Conservation (phyloP, 2,797 vertebrate species). For the Centropyge bicolor region DNA sequence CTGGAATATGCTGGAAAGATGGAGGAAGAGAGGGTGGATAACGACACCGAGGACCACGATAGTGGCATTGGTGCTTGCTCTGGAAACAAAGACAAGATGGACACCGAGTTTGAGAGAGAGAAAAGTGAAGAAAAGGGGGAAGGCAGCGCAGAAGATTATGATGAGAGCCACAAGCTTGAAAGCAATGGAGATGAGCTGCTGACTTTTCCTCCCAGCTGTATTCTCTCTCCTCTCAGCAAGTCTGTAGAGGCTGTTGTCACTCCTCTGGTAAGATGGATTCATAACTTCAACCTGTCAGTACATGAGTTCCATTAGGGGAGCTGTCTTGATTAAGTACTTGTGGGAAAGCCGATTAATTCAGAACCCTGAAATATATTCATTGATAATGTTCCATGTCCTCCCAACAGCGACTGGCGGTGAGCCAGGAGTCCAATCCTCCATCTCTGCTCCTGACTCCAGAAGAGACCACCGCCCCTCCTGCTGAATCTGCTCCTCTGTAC, state of each 20-base stretch:
- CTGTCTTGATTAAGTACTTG: background rate
- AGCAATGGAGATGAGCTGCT: slow-evolving; percentile 78
- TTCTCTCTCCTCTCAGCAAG: slow-evolving; percentile 88
- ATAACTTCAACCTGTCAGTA: background rate
- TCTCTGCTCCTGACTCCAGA: slow-evolving; percentile 63
- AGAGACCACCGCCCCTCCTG: slow-evolving; percentile 37
- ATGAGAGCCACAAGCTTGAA: slow-evolving; percentile 39
- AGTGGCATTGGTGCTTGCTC: slow-evolving; percentile 56
- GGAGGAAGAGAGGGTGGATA: slow-evolving; percentile 36
- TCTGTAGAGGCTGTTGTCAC: slow-evolving; percentile 86
- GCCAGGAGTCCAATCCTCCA: slow-evolving; percentile 56
- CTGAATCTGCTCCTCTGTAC: slow-evolving; percentile 72
- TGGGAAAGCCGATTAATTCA: background rate
- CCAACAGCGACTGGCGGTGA: slow-evolving; percentile 72
- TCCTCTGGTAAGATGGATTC: slow-evolving; percentile 79
- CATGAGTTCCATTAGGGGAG: background rate
- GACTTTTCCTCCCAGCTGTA: slow-evolving; percentile 79
- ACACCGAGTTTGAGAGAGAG: slow-evolving; percentile 26
- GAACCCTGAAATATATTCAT: background rate
- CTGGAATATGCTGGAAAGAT: slow-evolving; percentile 78
- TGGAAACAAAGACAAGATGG: slow-evolving; percentile 43
- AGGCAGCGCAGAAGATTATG: slow-evolving; percentile 30
- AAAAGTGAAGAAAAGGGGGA: slow-evolving; percentile 39
- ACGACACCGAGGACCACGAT: slow-evolving; percentile 45
- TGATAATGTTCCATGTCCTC: background rate